Evolutionary conservation across 2,113 vertebrate genomes (phyloP).

Genomic region (Rousettus leschenaultii): DNA sequence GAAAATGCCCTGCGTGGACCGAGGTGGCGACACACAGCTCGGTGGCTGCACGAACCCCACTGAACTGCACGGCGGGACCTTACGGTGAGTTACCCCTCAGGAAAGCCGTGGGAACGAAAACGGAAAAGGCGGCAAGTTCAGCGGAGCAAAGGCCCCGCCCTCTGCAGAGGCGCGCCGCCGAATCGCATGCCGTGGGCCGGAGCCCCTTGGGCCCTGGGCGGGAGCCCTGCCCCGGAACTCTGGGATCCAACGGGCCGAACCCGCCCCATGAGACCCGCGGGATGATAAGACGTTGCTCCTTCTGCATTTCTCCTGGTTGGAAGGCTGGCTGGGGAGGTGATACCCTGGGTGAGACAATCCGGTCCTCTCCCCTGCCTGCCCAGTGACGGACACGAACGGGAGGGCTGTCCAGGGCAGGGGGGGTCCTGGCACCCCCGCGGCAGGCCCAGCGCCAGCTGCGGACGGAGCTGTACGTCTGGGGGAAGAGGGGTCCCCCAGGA

Average conservation of each 20-base stretch:
- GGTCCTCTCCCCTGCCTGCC: fast-evolving
- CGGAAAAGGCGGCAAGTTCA: no score
- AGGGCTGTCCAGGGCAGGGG: background rate
- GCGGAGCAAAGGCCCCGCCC: background rate
- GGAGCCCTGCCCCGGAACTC: background rate
- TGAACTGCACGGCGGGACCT: background rate
- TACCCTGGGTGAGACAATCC: fast-evolving
- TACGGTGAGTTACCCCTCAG: fast-evolving
- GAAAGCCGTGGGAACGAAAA: background rate
- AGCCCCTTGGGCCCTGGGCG: fast-evolving
- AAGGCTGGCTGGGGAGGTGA: background rate
- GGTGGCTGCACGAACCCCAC: background rate
- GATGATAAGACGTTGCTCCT: fast-evolving
- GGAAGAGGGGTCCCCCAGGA: background rate
- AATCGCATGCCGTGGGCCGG: background rate
- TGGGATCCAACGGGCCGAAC: no score
- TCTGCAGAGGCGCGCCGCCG: background rate
- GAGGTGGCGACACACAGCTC: no score
- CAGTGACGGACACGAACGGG: fast-evolving
- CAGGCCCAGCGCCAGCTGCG: background rate
- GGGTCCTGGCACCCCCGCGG: background rate
- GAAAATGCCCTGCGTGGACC: background rate
- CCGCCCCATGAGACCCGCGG: fast-evolving
- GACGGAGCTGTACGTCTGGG: background rate
- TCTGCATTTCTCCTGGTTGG: background rate